A percentile compares a stretch with the other conserved stretches of the same genome.
phyloP scores from a whole-genome alignment of 2,888 invertebrate genomes.

The Stictocephala bisonia region DNA sequence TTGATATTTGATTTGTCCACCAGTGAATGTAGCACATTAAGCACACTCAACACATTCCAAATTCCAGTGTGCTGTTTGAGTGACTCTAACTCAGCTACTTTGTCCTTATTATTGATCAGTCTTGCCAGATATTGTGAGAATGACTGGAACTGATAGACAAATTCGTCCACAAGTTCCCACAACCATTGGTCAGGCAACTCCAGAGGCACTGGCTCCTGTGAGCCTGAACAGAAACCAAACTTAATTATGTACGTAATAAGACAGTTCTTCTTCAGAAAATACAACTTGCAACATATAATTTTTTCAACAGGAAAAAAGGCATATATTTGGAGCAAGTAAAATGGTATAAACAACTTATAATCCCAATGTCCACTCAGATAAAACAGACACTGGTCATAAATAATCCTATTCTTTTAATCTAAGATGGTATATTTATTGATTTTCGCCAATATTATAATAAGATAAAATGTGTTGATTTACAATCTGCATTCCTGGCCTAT shows the following conservation, averaged over 20 bases:
- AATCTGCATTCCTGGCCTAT: too few species aligned
- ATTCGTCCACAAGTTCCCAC: slow-evolving; percentile 99
- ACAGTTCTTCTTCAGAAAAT: neutral
- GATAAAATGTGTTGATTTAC: too few species aligned
- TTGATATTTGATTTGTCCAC: slow-evolving; percentile 99
- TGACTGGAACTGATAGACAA: slow-evolving; percentile 97
- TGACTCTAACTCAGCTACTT: slow-evolving; percentile 74
- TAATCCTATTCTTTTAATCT: too few species aligned
- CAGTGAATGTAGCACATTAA: slow-evolving; percentile 97
- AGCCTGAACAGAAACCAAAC: slow-evolving; percentile 67
- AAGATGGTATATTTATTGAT: too few species aligned
- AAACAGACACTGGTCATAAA: too few species aligned
- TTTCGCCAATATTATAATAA: too few species aligned
- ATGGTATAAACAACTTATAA: too few species aligned
- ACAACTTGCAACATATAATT: neutral
- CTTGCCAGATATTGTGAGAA: slow-evolving; percentile 85
- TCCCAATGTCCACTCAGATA: too few species aligned
- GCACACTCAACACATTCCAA: slow-evolving; percentile 98
- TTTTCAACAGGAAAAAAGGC: neutral
- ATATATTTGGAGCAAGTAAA: neutral
- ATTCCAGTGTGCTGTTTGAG: slow-evolving; percentile 85
- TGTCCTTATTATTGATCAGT: slow-evolving; percentile 68
- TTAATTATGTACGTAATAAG: neutral
- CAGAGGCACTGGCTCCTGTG: slow-evolving; percentile 86
- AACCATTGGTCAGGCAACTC: slow-evolving; percentile 98